phyloP scores from a whole-genome alignment of 2,888 invertebrate species.

The Brachylomia viminalis region DNA sequence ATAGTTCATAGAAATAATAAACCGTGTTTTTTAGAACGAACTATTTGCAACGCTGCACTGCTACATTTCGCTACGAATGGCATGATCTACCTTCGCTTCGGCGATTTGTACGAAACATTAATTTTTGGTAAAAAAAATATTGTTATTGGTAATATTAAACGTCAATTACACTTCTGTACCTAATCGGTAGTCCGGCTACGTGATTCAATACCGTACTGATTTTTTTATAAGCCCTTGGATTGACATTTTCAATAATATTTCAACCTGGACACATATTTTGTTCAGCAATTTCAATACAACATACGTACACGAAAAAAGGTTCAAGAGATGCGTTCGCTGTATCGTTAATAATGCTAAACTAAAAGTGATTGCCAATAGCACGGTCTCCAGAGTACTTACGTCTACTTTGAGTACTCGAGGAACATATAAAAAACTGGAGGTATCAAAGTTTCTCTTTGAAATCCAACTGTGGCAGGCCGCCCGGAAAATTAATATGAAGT shows the following conservation, averaged over 20 bases:
- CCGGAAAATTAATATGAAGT: slow-evolving; percentile 62
- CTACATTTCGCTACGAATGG: not conserved
- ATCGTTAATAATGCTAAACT: slow-evolving; percentile 65
- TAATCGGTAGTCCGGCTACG: not conserved
- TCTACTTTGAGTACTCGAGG: slow-evolving; percentile 46
- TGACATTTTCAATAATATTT: not conserved
- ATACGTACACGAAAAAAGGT: slow-evolving; percentile 32
- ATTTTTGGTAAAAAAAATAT: not conserved
- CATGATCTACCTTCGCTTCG: not conserved
- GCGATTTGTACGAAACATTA: too few relatives aligned
- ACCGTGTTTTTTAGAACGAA: not conserved
- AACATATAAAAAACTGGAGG: slow-evolving; percentile 53
- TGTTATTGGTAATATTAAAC: not conserved
- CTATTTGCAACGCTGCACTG: not conserved
- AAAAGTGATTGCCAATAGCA: slow-evolving; percentile 62
- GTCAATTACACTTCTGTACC: not conserved
- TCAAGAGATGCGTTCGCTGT: slow-evolving; percentile 53
- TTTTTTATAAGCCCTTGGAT: not conserved
- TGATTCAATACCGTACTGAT: not conserved
- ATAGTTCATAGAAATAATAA: slow-evolving; percentile 1
- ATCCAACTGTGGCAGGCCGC: slow-evolving; percentile 43
- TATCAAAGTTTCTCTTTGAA: slow-evolving; percentile 57
- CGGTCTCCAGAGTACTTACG: slow-evolving; percentile 48
- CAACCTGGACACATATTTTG: not conserved
- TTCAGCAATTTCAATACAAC: slow-evolving; percentile 16